Base-by-base conservation (phyloP, 92 coral and sea anemone genomes). In the Epizoanthus fatuus region DNA sequence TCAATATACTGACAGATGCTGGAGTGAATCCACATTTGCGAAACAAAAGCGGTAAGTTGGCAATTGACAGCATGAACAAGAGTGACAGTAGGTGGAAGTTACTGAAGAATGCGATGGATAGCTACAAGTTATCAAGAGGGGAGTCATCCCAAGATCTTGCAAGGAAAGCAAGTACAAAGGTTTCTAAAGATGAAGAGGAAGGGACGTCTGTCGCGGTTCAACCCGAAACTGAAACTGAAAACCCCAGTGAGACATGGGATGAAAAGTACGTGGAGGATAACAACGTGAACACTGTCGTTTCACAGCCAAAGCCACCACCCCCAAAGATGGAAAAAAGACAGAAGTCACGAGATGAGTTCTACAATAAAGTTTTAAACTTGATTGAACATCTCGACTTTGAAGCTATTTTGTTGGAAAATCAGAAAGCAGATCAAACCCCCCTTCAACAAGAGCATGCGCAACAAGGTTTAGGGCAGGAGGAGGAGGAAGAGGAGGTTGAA, bases 1-100 rank as follows among this genome's bases (percentile, higher is more conserved):
- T 94, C 47, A 63, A 64, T 20, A 68, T 84, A 2, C 92, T 94
- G 15, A 87, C 72, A 7, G 83, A 89, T 2, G 92, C 91, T 32
- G 87, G 80, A 0, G 59, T 94, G 1, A 89, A 94, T n/a, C 97
- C 97, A 6, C 74, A 53, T 15, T 71, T 94, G 7, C 75, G 52
- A 17, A 88, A 89, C 74, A 89, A 80, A 42, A 13, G 65, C 15
- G 84, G 84, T 3, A 86, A 77, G 47, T 22, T 45, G 17, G 79
- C 97, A 11, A 42, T 78, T 40, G 90, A 91, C 3, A 37, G 45
- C 68, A 58, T 78, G 15, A 5, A 32, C 14, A 67, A 19, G 53
- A 78, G 74, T 7, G 97, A 94, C 57, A 47, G 72, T 79, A 92
- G 97, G 12, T 85, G 87, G 60, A 94, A 83, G 67, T 70, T 86